Evolutionary conservation across 2,113 vertebrate species (phyloP).

Genomic region (Panurus biarmicus): DNA sequence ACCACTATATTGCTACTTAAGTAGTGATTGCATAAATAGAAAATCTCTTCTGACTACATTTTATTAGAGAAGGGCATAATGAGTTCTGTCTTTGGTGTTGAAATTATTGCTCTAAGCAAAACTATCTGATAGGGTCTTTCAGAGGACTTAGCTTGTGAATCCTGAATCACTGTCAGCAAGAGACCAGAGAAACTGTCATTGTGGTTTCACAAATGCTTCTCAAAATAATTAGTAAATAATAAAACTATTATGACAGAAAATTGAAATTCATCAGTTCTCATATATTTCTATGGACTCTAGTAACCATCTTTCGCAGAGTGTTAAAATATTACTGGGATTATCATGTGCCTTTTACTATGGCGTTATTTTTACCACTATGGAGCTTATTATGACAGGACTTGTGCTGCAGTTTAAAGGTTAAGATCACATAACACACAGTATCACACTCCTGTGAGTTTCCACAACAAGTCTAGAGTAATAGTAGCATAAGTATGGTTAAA

Average conservation of each 20-base stretch:
- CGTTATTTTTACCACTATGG: not conserved
- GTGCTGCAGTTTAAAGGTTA: not conserved
- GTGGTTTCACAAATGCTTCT: not conserved
- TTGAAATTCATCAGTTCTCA: not conserved
- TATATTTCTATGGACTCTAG: not conserved
- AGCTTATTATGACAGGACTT: not conserved
- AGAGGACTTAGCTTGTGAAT: not conserved
- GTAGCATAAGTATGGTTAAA: not conserved
- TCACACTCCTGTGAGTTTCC: not conserved
- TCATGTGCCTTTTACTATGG: not conserved
- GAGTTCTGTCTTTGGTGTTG: not conserved
- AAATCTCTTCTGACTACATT: not conserved
- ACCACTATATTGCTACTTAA: not conserved
- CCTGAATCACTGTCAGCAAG: not conserved
- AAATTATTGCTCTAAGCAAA: not conserved
- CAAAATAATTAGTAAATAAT: not conserved
- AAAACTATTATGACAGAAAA: not conserved
- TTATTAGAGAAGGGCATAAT: not conserved
- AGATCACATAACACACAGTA: not conserved
- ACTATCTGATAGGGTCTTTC: not conserved
- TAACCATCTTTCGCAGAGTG: not conserved
- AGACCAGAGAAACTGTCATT: not conserved
- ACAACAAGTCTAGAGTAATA: not conserved
- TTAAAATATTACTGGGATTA: not conserved
- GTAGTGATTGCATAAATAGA: not conserved